phyloP scores from a whole-genome alignment of 2,888 invertebrate species.

The Theretra japonica region DNA sequence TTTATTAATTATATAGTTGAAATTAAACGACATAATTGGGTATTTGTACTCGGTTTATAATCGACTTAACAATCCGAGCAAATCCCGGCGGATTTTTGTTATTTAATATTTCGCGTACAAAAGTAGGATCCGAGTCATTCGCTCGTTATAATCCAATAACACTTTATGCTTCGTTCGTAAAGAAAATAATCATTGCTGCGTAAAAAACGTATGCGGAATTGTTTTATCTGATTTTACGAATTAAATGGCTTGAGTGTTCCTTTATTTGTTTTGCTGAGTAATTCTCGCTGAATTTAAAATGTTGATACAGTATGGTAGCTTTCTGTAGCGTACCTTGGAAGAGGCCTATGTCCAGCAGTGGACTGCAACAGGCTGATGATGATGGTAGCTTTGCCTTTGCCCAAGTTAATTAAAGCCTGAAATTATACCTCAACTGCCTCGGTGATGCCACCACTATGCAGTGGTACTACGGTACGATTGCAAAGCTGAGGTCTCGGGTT shows the following conservation, averaged over 20 bases:
- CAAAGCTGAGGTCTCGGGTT: too few species aligned
- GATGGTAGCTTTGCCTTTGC: too few species aligned
- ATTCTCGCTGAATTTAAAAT: not conserved
- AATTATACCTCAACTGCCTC: too few species aligned
- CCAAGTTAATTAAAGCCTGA: too few species aligned
- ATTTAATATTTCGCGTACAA: conserved; percentile 2
- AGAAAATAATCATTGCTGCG: conserved; percentile 9
- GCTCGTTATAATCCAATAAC: conserved; percentile 8
- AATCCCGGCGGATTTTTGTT: not conserved
- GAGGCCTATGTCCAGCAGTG: too few species aligned
- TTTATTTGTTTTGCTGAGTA: not conserved
- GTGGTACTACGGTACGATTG: too few species aligned
- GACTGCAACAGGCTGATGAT: too few species aligned
- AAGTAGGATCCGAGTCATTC: not conserved
- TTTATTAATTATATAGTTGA: not conserved
- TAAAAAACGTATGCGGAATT: conserved; percentile 1
- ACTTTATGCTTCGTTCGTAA: not conserved
- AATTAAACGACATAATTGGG: not conserved
- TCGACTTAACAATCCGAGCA: not conserved
- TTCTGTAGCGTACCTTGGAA: too few species aligned
- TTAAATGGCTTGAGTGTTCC: not conserved
- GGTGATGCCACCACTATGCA: too few species aligned
- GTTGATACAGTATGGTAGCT: not conserved
- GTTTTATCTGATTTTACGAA: conserved; percentile 3
- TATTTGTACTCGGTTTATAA: not conserved